A percentile compares a stretch with the other conserved stretches of the same genome.
Evolutionary conservation across 2,888 invertebrate species (phyloP).

Genomic region (Mermis nigrescens): DNA sequence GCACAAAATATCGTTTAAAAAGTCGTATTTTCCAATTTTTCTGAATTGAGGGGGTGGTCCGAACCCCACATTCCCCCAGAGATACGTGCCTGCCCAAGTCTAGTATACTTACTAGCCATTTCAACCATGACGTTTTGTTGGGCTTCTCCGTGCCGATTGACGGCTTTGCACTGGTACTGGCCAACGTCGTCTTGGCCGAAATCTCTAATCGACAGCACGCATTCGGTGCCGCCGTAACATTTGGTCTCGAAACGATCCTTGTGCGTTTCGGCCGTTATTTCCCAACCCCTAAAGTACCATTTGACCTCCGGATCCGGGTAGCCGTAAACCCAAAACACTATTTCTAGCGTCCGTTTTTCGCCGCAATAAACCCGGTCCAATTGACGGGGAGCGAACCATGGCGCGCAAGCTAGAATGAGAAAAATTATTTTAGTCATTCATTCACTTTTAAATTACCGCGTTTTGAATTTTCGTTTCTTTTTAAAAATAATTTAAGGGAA

Average conservation of each 20-base stretch:
- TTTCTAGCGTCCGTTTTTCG: slow-evolving; percentile 65
- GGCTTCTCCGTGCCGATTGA: slow-evolving; percentile 80
- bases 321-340: slow-evolving; percentile 85
- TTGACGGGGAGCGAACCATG: slow-evolving; percentile 62
- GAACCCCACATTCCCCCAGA: too few species aligned
- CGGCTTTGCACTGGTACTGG: slow-evolving; percentile 76
- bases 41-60: too few species aligned
- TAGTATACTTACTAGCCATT: slow-evolving; percentile 43
- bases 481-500: too few species aligned
- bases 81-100: too few species aligned
- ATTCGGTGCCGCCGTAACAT: slow-evolving; percentile 23
- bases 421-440: neutral
- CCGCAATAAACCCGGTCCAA: slow-evolving; percentile 72
- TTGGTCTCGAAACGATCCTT: neutral
- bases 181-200: slow-evolving; percentile 58
- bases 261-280: slow-evolving; percentile 22
- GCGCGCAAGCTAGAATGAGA: slow-evolving; percentile 30
- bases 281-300: slow-evolving; percentile 25
- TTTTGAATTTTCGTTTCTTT: too few species aligned
- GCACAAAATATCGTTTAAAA: too few species aligned
- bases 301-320: slow-evolving; percentile 66
- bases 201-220: slow-evolving; percentile 33
- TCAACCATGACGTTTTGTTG: slow-evolving; percentile 65
- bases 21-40: too few species aligned
- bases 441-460: too few species aligned